Evolutionary conservation across 2,797 vertebrate genomes (phyloP), one percentile per base, ranked within the genome.

Genomic region (Mus caroli): DNA sequence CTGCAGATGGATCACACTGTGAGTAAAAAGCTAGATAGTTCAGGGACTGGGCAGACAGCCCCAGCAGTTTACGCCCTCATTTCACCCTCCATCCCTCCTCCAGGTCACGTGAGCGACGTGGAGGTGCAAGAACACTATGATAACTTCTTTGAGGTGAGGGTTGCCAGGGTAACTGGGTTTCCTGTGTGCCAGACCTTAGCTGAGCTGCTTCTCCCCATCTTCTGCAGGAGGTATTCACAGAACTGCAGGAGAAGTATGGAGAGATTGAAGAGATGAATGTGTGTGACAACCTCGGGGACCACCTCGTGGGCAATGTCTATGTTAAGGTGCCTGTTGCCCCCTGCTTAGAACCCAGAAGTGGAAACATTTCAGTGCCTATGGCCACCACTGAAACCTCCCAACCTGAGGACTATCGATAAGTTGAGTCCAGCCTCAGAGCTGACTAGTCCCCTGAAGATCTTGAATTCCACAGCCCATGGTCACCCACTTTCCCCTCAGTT

Each of bases 201-300:
- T 71, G 78, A 93, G 43, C 83, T 28, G 43, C 83, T 28, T 60
- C 52, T 46, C 34, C 28, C 62, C 19, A 0, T 96, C 77, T 94
- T 91, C 69, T 20, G 3, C 88, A 98, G 98, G 98, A 98, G 50
- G 96, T 98, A n/a, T 98, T 98, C 91, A 97, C 94, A 0, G 98
- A 98, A 92, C 90, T 98, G 94, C 98, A 98, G 77, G 97, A 98
- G 92, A 97, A 98, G 64, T 98, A 97, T 4, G 91, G 97, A 13
- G 96, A 97, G 85, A 97, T 97, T 34, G 96, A 98, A 96, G 97
- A 98, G 95, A 98, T 98, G 98, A 98, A 98, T 56, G 93, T 98
- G 71, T 98, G 97, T 3, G 93, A 98, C 94, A 98, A 98, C 96
- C 94, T 98, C 34, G 97, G 98, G 37, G 96, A 98, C 78, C 98